A percentile compares a stretch with the other conserved stretches of the same genome.
These are phyloP conservation scores for Athripsodes cinereus DNA, from an alignment of 2,888 invertebrate species.

Conservation along the genomic window DNA sequence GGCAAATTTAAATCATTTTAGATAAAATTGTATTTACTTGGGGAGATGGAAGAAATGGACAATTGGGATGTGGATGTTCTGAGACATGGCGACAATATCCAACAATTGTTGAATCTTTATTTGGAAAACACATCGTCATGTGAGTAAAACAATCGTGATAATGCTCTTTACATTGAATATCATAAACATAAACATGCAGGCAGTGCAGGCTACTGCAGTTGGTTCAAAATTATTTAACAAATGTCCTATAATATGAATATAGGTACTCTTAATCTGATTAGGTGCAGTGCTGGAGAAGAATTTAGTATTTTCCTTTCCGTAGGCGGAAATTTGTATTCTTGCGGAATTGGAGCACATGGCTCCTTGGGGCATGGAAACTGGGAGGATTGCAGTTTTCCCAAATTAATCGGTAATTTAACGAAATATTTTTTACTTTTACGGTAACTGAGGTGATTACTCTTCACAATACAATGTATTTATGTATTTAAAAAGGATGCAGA, in stretches of 20 bases:
- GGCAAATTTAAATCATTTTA: too few species aligned
- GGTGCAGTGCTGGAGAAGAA: constrained; percentile 56
- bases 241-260: too few species aligned
- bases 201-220: too few species aligned
- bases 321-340: constrained; percentile 61
- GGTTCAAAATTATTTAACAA: too few species aligned
- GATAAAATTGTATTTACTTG: constrained; percentile 62
- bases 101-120: constrained; percentile 52
- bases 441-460: not conserved
- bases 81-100: constrained; percentile 51
- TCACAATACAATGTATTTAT: too few species aligned
- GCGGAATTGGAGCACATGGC: constrained; percentile 57
- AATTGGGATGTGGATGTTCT: constrained; percentile 53
- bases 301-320: constrained; percentile 64
- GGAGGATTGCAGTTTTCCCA: constrained; percentile 50
- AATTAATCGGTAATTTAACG: constrained; percentile 47
- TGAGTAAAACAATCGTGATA: constrained; percentile 29
- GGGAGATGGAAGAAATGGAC: constrained; percentile 62
- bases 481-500: too few species aligned
- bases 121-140: constrained; percentile 54
- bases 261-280: too few species aligned
- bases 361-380: constrained; percentile 61
- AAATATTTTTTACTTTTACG: too few species aligned
- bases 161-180: too few species aligned
- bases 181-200: too few species aligned